Conservation (phyloP, 2,888 invertebrate genomes). For the Xestia c-nigrum region DNA sequence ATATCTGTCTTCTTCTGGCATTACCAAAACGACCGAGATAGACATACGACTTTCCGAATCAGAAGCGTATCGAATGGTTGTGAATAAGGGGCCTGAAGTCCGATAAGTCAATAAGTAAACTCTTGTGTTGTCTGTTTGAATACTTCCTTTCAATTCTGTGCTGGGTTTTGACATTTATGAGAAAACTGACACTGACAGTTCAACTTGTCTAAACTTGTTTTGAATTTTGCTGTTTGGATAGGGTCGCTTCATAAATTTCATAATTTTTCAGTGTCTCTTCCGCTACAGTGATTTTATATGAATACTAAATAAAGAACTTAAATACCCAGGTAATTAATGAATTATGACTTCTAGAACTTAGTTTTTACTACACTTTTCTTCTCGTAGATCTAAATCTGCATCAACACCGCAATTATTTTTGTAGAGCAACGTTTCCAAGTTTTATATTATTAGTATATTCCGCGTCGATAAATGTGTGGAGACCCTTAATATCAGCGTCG, state of each 20-base stretch:
- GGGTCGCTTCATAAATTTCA: not conserved
- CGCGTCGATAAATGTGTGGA: no score
- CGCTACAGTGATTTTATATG: not conserved
- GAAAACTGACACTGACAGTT: not conserved
- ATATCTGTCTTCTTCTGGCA: no score
- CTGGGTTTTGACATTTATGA: not conserved
- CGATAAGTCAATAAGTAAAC: no score
- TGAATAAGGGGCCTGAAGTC: no score
- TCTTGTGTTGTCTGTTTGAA: not conserved
- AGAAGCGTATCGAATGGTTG: no score
- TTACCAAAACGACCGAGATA: no score
- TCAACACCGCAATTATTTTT: no score
- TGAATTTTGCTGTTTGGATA: not conserved
- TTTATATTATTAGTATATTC: no score
- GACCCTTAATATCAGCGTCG: no score
- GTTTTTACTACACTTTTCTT: not conserved
- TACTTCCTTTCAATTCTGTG: not conserved
- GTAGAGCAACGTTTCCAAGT: no score
- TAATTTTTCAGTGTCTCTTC: not conserved
- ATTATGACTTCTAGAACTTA: not conserved
- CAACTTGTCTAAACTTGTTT: slow-evolving; percentile 9
- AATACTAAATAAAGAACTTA: not conserved
- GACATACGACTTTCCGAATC: no score
- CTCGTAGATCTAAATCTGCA: not conserved
- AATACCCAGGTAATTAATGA: not conserved